These are phyloP conservation scores for Caenorhabditis wallacei DNA, from an alignment of 2,888 invertebrate genomes.

Conservation along the genomic window DNA sequence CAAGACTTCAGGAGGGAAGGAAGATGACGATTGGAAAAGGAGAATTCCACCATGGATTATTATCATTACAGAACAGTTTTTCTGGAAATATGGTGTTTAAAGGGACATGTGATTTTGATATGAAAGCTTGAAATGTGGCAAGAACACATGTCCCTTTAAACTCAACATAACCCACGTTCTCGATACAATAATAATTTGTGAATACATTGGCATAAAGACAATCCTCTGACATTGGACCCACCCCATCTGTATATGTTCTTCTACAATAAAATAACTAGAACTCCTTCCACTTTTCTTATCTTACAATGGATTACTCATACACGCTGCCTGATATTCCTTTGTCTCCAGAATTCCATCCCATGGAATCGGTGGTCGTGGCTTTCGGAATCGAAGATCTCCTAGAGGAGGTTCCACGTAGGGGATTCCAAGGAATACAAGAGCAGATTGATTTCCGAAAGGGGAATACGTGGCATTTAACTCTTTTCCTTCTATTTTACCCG, in stretches of 20 bases:
- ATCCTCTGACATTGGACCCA: conserved; percentile 65
- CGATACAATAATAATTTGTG: conserved; percentile 60
- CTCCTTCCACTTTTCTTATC: too few species aligned
- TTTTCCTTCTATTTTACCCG: conserved; percentile 53
- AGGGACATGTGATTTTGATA: too few species aligned
- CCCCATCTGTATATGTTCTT: conserved; percentile 48
- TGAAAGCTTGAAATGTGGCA: too few species aligned
- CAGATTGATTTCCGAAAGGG: conserved; percentile 54
- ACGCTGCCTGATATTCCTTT: conserved; percentile 59
- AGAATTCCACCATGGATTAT: conserved; percentile 62
- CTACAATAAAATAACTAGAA: conserved; percentile 13
- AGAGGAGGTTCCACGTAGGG: conserved; percentile 51
- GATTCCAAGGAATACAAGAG: conserved; percentile 51
- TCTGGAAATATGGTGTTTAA: too few species aligned
- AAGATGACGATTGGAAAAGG: conserved; percentile 47
- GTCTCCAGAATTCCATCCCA: conserved; percentile 62
- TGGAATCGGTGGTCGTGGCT: conserved; percentile 8
- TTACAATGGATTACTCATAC: conserved; percentile 60
- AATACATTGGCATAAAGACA: conserved; percentile 68
- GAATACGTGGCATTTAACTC: conserved; percentile 37
- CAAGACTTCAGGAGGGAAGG: conserved; percentile 54
- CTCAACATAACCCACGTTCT: too few species aligned
- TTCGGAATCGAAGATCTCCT: conserved; percentile 43
- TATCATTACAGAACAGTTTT: conserved; percentile 63
- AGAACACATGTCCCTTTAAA: too few species aligned